Evolutionary conservation across 1,140 invertebrate genomes (phyloP), one percentile per base, ranked within the genome.

Genomic region (Drosophila chauvacae): DNA sequence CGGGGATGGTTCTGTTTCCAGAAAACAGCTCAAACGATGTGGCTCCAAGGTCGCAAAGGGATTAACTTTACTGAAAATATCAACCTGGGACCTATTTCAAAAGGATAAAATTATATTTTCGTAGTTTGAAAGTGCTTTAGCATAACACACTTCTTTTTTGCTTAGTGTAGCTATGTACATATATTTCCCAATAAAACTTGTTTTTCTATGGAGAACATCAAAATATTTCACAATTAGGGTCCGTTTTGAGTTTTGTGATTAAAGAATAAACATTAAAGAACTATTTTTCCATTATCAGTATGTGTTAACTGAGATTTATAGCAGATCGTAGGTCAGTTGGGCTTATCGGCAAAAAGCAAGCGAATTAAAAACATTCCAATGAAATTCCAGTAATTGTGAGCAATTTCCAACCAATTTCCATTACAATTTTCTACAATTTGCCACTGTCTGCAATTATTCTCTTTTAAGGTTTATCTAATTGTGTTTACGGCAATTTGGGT

Each of bases 371-470:
- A 4, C 51, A 55, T 39, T 55, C 20, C 10, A 30, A 6, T 16
- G 13, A 9, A 60, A 23, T 30, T 39, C 14, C 2, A 18, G 37
- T 42, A 64, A 64, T 44, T 61, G 56, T 26, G 18, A 30, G 62
- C 56, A 61, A 44, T 62, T 62, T 62, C 5, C 51, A 53, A 23
- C 18, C 30, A 37, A 53, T 39, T 55, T 23, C 4, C 33, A 37
- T 39, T 23, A n/a, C 13, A 55, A 37, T 55, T 37, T 37, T 9
- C 33, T 20, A 16, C 33, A 30, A 58, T 61, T 42, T 61, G 18
- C 20, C 28, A 44, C 26, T 4, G 18, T 35, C 28, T 64, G 33
- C 55, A 63, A 63, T 60, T 63, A 60, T 42, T 30, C 5, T 14
- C 10, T 33, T 44, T 64, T 61, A 16, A 23, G 18, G 7, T 23